phyloP scores from a whole-genome alignment of 2,888 invertebrate species.

The Idaea dimidiata region DNA sequence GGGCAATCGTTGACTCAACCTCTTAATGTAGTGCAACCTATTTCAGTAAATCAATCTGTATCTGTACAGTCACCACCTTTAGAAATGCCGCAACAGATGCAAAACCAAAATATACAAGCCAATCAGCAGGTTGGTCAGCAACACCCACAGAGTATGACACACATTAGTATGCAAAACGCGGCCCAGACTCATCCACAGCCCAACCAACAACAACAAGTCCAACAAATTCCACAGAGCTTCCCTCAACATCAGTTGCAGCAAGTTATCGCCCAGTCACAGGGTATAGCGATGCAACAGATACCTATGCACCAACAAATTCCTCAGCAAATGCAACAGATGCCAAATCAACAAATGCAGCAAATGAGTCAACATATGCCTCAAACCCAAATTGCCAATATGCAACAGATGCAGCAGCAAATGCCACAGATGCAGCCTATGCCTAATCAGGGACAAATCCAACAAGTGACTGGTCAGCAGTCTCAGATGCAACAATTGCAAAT shows the following conservation, averaged over 20 bases:
- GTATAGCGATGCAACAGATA: conserved; percentile 75
- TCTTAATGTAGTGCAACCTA: conserved; percentile 66
- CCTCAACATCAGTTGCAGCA: conserved; percentile 78
- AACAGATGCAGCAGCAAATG: conserved; percentile 76
- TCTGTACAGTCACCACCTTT: conserved; percentile 76
- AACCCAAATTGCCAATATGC: conserved; percentile 71
- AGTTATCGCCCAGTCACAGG: conserved; percentile 74
- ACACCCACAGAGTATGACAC: conserved; percentile 78
- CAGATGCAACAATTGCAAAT: conserved; percentile 78
- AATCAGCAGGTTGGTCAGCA: conserved; percentile 71
- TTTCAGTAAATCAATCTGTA: conserved; percentile 69
- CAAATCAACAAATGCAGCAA: conserved; percentile 78
- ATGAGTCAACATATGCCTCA: conserved; percentile 74
- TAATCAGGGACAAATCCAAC: conserved; percentile 70
- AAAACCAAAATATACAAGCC: conserved; percentile 65
- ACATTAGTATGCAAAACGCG: conserved; percentile 73
- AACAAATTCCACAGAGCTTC: conserved; percentile 78
- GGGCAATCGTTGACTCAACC: conserved; percentile 77
- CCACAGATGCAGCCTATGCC: conserved; percentile 75
- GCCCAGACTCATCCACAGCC: conserved; percentile 61
- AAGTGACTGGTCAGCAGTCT: conserved; percentile 71
- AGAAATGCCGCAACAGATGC: conserved; percentile 77
- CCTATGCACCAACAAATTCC: conserved; percentile 78
- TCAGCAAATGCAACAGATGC: conserved; percentile 78
- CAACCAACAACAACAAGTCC: conserved; percentile 72